Evolutionary conservation across 2,113 vertebrate genomes (phyloP), one percentile per base, ranked within the genome.

Genomic region (Mixornis gularis): DNA sequence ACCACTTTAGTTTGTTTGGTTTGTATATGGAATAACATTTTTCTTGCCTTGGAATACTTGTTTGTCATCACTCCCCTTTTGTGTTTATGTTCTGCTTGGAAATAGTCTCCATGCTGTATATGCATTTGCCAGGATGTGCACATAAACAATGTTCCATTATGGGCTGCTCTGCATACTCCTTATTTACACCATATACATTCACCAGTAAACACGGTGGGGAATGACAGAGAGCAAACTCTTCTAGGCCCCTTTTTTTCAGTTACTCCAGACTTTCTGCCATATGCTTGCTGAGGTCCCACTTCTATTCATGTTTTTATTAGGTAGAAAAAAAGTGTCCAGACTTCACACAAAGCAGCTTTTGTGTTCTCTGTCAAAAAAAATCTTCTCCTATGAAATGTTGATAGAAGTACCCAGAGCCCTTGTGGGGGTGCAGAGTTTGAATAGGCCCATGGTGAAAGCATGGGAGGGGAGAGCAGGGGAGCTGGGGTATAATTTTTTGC

Each of bases 351-450:
- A 97, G 95, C 91, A 93, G 89, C 95, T 94, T 97, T 97, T 96
- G 95, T 97, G 94, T 94, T 91, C 96, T 96, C 74, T 94, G 96
- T 98, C 97, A 97, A 96, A 97, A 97, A 96, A 96, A 95, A 96
- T 95, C 89, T 91, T 96, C 88, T 95, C 60, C 74, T 95, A 92
- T 96, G 93, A 96, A 96, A 95, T 94, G 83, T 85, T 92, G 90
- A 96, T 93, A 92, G 88, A 95, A 95, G 84, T 79, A 93, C 85
- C 82, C 91, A 78, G 87, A 92, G 92, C 91, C 68, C 87, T 93
- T 79, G 85, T 87, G 81, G 89, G 89, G 94, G 84, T 89, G 94
- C 81, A 55, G 66, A 66, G 65, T 58, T 86, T 96, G 92, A 95
- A 95, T 79, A 92, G 89, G 44, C 74, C 85, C 19, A 3, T 80